Conservation (phyloP, 2,797 vertebrate species). For the Poecilia picta region DNA sequence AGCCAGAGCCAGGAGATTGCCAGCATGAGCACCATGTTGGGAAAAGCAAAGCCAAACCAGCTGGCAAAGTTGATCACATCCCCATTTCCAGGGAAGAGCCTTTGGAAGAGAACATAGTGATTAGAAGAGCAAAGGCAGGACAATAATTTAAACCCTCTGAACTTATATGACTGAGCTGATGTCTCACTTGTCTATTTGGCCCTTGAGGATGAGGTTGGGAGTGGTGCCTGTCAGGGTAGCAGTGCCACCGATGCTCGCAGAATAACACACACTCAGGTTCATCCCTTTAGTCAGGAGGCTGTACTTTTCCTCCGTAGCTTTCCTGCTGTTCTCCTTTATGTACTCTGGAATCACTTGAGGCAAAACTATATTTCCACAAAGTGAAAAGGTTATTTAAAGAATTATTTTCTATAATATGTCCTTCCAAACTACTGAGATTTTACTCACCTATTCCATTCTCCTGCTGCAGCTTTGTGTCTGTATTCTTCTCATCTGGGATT, state of each 20-base stretch:
- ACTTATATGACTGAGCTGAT: background rate
- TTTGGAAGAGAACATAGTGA: slow-evolving; percentile 51
- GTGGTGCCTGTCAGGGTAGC: slow-evolving; percentile 93
- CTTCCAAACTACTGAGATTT: background rate
- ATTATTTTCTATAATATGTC: background rate
- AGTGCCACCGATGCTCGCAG: slow-evolving; percentile 92
- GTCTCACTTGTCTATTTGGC: slow-evolving; percentile 88
- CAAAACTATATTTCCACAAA: slow-evolving; percentile 46
- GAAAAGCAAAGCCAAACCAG: slow-evolving; percentile 94
- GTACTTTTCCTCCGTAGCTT: slow-evolving; percentile 72
- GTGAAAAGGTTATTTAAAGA: background rate
- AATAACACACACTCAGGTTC: slow-evolving; percentile 89
- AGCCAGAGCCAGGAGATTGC: slow-evolving; percentile 89
- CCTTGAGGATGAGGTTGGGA: slow-evolving; percentile 93
- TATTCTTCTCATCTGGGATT: slow-evolving; percentile 29
- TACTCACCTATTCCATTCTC: slow-evolving; percentile 45
- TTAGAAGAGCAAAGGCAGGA: background rate
- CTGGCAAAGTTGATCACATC: slow-evolving; percentile 91
- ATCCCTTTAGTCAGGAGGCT: slow-evolving; percentile 85
- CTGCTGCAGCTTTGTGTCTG: slow-evolving; percentile 9
- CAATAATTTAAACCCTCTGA: background rate
- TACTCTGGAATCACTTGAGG: slow-evolving; percentile 2
- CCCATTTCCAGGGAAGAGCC: slow-evolving; percentile 80
- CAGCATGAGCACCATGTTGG: slow-evolving; percentile 87
- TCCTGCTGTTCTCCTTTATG: slow-evolving; percentile 35